Conservation (phyloP, 2,797 vertebrate species). For the Furcifer pardalis region DNA sequence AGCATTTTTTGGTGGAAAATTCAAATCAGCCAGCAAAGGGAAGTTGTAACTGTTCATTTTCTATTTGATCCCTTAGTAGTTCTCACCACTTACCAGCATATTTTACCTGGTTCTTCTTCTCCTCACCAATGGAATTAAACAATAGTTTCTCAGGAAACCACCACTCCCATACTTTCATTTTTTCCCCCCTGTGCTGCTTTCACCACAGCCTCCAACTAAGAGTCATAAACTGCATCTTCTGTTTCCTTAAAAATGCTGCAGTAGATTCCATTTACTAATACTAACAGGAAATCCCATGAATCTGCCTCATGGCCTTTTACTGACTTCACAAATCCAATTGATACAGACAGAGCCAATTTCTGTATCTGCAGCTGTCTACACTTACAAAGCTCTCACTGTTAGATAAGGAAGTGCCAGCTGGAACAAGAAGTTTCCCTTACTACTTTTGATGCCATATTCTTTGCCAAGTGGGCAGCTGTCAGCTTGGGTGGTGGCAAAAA, state of each 20-base stretch:
- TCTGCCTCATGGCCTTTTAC: conserved; percentile 77
- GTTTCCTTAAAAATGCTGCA: conserved; percentile 63
- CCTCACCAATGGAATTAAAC: background rate
- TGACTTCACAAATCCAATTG: conserved; percentile 79
- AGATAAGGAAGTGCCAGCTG: conserved; percentile 88
- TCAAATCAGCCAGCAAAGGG: background rate
- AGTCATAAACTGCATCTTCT: conserved; percentile 48
- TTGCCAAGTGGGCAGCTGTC: conserved; percentile 88
- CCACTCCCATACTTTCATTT: background rate
- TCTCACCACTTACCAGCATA: background rate
- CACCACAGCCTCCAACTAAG: conserved; percentile 45
- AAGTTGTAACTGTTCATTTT: background rate
- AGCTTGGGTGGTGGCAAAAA: conserved; percentile 77
- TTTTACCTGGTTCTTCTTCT: fast-evolving
- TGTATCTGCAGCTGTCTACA: conserved; percentile 85
- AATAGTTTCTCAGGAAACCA: conserved; percentile 24
- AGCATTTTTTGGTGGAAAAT: background rate
- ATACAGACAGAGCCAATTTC: conserved; percentile 79
- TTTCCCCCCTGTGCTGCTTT: conserved; percentile 46
- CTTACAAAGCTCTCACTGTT: conserved; percentile 89
- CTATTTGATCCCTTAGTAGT: conserved; percentile 21
- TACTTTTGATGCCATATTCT: conserved; percentile 78
- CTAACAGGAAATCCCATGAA: conserved; percentile 81
- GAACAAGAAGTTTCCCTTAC: conserved; percentile 85
- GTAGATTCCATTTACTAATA: conserved; percentile 76